These are phyloP conservation scores for Axis porcinus DNA, from an alignment of 2,113 vertebrate genomes.

Conservation along the genomic window DNA sequence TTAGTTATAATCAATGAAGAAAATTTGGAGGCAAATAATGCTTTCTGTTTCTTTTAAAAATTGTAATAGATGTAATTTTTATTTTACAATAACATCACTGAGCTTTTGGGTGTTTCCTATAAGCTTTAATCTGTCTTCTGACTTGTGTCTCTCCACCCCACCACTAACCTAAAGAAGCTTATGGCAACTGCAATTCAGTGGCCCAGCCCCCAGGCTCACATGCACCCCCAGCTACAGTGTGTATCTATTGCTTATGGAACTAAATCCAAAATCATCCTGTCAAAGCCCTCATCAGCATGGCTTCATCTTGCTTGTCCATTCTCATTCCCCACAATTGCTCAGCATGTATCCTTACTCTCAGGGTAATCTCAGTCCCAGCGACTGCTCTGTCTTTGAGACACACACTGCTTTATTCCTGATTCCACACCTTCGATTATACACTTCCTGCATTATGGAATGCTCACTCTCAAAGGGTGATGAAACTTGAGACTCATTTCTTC, in stretches of 20 bases:
- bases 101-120: background rate
- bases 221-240: no score
- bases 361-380: background rate
- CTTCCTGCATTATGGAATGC: background rate
- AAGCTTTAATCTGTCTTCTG: background rate
- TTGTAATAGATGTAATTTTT: background rate
- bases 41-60: background rate
- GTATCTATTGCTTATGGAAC: background rate
- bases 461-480: background rate
- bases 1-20: background rate
- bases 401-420: background rate
- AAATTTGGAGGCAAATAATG: background rate
- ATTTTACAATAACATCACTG: background rate
- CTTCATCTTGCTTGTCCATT: background rate
- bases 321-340: background rate
- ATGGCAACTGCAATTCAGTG: background rate
- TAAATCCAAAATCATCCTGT: background rate
- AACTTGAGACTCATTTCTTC: background rate
- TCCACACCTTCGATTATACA: background rate
- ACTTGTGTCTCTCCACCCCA: fast-evolving
- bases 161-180: background rate
- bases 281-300: background rate
- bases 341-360: background rate
- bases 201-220: background rate
- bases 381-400: background rate